A percentile compares a stretch with the other conserved stretches of the same genome.
These are phyloP conservation scores for Dicerorhinus sumatrensis DNA, from an alignment of 2,113 vertebrate genomes.

Conservation along the genomic window DNA sequence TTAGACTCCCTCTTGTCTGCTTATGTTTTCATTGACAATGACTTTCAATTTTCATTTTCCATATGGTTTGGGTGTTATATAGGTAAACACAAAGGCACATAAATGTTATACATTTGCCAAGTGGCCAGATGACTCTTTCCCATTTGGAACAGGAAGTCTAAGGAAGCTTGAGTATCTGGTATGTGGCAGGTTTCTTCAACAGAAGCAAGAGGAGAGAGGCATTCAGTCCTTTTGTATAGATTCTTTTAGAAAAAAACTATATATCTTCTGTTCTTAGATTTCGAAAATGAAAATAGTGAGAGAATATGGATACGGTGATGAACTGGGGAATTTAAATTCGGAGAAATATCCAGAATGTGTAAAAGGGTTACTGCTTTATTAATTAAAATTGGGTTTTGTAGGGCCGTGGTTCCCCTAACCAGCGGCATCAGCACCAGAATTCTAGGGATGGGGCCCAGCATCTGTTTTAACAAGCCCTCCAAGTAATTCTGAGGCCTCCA, in stretches of 20 bases:
- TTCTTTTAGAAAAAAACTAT: neutral
- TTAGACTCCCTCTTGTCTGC: neutral
- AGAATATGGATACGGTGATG: neutral
- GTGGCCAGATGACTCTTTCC: neutral
- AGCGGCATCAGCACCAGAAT: neutral
- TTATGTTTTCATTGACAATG: neutral
- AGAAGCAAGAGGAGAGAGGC: neutral
- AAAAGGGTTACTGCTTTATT: neutral
- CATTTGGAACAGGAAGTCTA: neutral
- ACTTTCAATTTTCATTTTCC: slow-evolving; percentile 25
- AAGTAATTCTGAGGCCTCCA: neutral
- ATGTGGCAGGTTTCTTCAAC: neutral
- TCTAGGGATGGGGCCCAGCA: neutral
- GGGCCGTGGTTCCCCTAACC: neutral
- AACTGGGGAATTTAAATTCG: slow-evolving; percentile 36
- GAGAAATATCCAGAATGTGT: neutral
- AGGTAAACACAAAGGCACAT: slow-evolving; percentile 17
- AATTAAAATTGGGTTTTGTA: neutral
- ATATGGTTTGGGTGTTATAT: neutral
- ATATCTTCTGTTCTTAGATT: slow-evolving; percentile 1
- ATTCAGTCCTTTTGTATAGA: neutral
- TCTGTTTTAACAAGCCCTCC: neutral
- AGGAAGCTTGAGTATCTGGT: neutral
- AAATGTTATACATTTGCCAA: neutral
- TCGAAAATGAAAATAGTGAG: slow-evolving; percentile 27